Base-by-base conservation (phyloP, 2,797 vertebrate genomes). In the Tragelaphus eurycerus region DNA sequence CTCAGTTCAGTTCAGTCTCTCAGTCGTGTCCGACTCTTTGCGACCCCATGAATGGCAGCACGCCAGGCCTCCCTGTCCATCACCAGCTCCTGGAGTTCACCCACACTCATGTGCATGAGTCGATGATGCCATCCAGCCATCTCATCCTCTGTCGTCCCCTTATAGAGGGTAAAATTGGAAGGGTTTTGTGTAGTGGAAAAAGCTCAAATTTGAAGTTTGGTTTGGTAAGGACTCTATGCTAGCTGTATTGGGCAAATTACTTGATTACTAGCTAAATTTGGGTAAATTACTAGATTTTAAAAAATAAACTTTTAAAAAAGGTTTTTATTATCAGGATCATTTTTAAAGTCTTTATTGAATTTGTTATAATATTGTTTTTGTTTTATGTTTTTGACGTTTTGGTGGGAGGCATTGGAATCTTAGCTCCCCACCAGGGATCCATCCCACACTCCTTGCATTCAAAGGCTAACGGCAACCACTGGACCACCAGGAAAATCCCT, bases 181-280 rank as follows among this genome's bases (percentile, higher is more conserved):
- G 27, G 17, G 23, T 93, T 90, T 95, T 71, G 50, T 34, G n/a
- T 82, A 38, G 4, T 92, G 59, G 15, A 81, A 87, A 95, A 94
- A 86, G 3, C 48, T 87, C 52, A 89, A 59, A 3, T 84, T 93
- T 95, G 79, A 89, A 94, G 46, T 57, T 85, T 79, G n/a, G 29
- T 46, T 89, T 95, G 57, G 14, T 92, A 81, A 82, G 94, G 31
- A 21, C 9, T 55, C 86, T 90, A 95, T 96, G 76, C 31, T 67
- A 62, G 14, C 29, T 85, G 27, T 90, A 48, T 71, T 96, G 38
- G 23, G 48, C 93, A 97, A 86, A 86, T 94, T 89, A 93, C 13
- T 64, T 87, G 83, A 79, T 96, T 96, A 81, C n/a, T 67, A 62
- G 21, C 25, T 82, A n/a, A 82, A 48, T 62, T 96, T 25, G n/a